Conservation (phyloP, 2,113 vertebrate genomes). For the Maccullochella peelii region DNA sequence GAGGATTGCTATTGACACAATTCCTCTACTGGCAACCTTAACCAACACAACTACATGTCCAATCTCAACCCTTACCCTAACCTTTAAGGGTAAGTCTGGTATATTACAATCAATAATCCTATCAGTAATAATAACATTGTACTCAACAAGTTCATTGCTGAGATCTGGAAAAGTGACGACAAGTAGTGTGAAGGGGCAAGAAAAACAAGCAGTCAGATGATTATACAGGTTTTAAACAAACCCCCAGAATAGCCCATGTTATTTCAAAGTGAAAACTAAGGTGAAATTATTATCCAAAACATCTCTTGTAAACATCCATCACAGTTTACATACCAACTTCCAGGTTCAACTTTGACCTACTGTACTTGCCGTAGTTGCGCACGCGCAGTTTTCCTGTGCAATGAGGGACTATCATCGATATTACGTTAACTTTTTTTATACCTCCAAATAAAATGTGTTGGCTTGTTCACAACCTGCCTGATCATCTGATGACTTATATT, state of each 20-base stretch:
- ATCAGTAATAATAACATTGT: background rate
- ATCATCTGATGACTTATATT: background rate
- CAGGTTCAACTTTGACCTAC: background rate
- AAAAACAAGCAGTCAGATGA: background rate
- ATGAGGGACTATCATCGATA: background rate
- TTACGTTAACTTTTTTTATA: background rate
- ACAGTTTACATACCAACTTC: background rate
- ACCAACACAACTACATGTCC: background rate
- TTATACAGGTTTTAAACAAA: background rate
- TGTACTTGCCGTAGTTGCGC: background rate
- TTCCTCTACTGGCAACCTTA: background rate
- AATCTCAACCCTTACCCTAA: background rate
- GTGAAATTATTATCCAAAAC: background rate
- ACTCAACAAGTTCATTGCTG: slow-evolving; percentile 15
- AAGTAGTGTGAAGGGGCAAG: background rate
- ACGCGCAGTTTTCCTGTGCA: background rate
- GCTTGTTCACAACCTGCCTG: background rate
- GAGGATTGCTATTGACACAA: background rate
- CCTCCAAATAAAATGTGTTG: background rate
- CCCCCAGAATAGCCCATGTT: background rate
- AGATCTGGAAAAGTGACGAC: background rate
- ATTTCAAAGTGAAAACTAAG: background rate
- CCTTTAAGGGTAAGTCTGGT: background rate
- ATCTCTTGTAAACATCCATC: background rate
- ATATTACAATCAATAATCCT: background rate